These are phyloP conservation scores for Trachelus troglodyta DNA, from an alignment of 2,888 invertebrate genomes.

Conservation along the genomic window DNA sequence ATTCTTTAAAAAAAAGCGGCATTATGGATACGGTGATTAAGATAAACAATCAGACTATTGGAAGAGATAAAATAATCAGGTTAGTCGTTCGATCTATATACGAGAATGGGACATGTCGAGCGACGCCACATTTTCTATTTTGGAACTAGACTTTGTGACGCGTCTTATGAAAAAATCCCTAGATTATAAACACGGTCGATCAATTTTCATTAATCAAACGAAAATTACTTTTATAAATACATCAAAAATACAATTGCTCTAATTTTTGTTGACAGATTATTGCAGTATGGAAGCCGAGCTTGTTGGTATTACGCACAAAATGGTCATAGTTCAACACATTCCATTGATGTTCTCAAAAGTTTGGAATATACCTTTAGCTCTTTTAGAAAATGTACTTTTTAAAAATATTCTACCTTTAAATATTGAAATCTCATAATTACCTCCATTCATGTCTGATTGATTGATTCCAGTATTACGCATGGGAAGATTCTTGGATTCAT, in stretches of 20 bases:
- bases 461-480: conserved; percentile 79
- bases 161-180: not conserved
- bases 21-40: conserved; percentile 66
- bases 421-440: not conserved
- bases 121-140: too few relatives aligned
- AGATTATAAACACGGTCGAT: not conserved
- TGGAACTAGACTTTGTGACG: not conserved
- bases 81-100: conserved; percentile 36
- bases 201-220: not conserved
- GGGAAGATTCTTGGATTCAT: conserved; percentile 85
- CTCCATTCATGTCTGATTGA: not conserved
- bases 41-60: conserved; percentile 68
- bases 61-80: conserved; percentile 68
- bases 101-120: too few relatives aligned
- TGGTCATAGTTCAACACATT: conserved; percentile 68
- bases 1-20: too few relatives aligned
- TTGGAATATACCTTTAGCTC: conserved; percentile 86
- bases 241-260: not conserved
- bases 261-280: conserved; percentile 71
- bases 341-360: conserved; percentile 81
- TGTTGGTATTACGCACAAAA: conserved; percentile 83
- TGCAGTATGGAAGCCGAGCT: conserved; percentile 85
- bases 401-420: conserved; percentile 28
- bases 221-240: not conserved
- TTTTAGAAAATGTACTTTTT: conserved; percentile 81